Percentiles rank a stretch among this genome's conserved stretches.
Conservation (phyloP, 2,888 invertebrate genomes). For the Ypsolopha sequella region DNA sequence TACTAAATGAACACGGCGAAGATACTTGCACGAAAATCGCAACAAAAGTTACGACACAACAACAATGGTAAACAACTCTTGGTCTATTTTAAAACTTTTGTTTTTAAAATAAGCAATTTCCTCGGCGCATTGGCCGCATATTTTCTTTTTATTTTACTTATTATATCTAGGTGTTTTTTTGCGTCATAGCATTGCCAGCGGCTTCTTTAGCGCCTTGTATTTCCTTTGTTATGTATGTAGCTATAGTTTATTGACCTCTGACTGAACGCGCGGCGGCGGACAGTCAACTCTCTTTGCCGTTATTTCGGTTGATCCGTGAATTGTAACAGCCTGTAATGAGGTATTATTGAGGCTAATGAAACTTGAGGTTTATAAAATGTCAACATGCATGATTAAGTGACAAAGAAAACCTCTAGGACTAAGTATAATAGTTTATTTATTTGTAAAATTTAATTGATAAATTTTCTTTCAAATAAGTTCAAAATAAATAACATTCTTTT, state of each 20-base stretch:
- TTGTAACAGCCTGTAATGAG: constrained; percentile 12
- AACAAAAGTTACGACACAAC: constrained; percentile 4
- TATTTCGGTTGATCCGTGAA: constrained; percentile 24
- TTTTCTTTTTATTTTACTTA: constrained; percentile 14
- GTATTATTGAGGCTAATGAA: too few relatives aligned
- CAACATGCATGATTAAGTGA: too few relatives aligned
- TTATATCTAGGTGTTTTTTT: constrained; percentile 15
- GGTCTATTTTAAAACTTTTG: constrained; percentile 30
- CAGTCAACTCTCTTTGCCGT: constrained; percentile 39
- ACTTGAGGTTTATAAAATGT: too few relatives aligned
- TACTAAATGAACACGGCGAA: too few relatives aligned
- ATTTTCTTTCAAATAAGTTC: too few relatives aligned
- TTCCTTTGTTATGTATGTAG: constrained; percentile 27
- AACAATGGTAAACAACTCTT: constrained; percentile 17
- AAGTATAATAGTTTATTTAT: too few relatives aligned
- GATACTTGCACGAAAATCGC: not conserved
- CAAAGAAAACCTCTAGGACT: too few relatives aligned
- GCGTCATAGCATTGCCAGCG: not conserved
- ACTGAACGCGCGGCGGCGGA: constrained; percentile 17
- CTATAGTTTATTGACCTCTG: constrained; percentile 37
- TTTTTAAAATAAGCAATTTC: constrained; percentile 12
- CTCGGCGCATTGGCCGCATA: not conserved
- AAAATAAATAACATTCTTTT: too few relatives aligned
- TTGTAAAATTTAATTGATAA: too few relatives aligned
- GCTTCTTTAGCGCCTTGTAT: not conserved